Percentiles rank a stretch among this genome's conserved stretches.
Conservation (phyloP, 2,113 vertebrate species). For the Toxotes chatareus region DNA sequence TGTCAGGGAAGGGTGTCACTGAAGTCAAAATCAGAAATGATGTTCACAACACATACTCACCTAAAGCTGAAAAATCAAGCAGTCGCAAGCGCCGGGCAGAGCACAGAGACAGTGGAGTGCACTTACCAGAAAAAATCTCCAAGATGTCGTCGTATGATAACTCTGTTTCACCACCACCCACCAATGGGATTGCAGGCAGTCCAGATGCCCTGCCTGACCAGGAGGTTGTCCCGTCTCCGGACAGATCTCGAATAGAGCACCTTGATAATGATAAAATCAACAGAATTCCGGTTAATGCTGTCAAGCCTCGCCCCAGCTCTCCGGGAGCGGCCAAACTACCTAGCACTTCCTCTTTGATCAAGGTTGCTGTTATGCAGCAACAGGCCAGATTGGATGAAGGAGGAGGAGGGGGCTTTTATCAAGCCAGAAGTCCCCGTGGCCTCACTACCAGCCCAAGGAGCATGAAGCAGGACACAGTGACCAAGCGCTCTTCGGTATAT, state of each 20-base stretch:
- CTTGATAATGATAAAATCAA: slow-evolving; percentile 91
- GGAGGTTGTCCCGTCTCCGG: slow-evolving; percentile 83
- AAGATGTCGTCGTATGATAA: slow-evolving; percentile 88
- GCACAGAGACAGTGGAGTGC: slow-evolving; percentile 89
- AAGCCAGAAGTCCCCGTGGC: slow-evolving; percentile 89
- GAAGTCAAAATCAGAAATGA: slow-evolving; percentile 93
- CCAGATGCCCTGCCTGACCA: slow-evolving; percentile 88
- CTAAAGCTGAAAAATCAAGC: slow-evolving; percentile 89
- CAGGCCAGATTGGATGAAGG: slow-evolving; percentile 88
- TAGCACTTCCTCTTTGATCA: slow-evolving; percentile 91
- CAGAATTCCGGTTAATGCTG: slow-evolving; percentile 95
- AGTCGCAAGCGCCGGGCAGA: slow-evolving; percentile 91
- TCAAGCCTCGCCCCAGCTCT: slow-evolving; percentile 95
- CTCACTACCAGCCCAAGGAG: slow-evolving; percentile 89
- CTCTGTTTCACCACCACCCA: slow-evolving; percentile 87
- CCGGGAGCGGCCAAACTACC: slow-evolving; percentile 91
- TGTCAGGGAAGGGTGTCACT: slow-evolving; percentile 84
- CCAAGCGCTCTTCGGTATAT: slow-evolving; percentile 89
- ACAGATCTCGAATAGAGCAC: slow-evolving; percentile 86
- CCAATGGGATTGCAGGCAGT: slow-evolving; percentile 92
- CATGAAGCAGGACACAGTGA: slow-evolving; percentile 85
- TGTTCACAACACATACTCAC: slow-evolving; percentile 92
- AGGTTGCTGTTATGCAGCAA: slow-evolving; percentile 91
- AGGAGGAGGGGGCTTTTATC: slow-evolving; percentile 81
- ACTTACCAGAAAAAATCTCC: slow-evolving; percentile 89